Base-by-base conservation (phyloP, 2,888 invertebrate species). In the Drosophila parthenogenetica region DNA sequence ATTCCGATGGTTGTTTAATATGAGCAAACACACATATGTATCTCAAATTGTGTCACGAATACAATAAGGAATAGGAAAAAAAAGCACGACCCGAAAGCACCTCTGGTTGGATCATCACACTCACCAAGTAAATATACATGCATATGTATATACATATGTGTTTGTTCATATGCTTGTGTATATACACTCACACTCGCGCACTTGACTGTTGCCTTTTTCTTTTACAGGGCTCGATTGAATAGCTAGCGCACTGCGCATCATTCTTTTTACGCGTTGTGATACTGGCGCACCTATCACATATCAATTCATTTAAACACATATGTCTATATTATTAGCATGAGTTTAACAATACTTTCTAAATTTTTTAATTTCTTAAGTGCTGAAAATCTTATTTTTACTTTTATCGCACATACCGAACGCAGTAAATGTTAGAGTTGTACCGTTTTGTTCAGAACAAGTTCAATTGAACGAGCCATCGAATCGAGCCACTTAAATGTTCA, bases 71-170 rank as follows among this genome's bases (percentile, higher is more conserved):
- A 62, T 42, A 50, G 40, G 48, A 35, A 57, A 60, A 53, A 68
- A 69, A 66, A 69, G 46, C 75, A 75, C 68, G 69, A 75, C 75
- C 75, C 75, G 75, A 75, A 75, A 71, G 54, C 75, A 75, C 71
- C 75, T 74, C 72, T 68, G 75, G 61, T 75, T 75, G 75, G 75
- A 75, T 75, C 75, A 75, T 75, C 75, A 75, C 75, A 75, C 69
- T 72, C 75, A 68, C 75, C 68, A 75, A 68, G 57, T 63, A 68
- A 68, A 68, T 75, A 75, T 68, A 58, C 68, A 75, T 61, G 45
- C 70, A 73, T 57, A 66, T 65, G 22, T 40, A 50, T 53, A 39
- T 40, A 50, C 49, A 39, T 61, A 64, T 66, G 53, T 64, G 60
- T 68, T 68, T 58, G 68, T 68, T 74, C 68, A 75, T 75, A 61